phyloP scores from a whole-genome alignment of 2,797 vertebrate species.

The Poeciliopsis paucimaculata region DNA sequence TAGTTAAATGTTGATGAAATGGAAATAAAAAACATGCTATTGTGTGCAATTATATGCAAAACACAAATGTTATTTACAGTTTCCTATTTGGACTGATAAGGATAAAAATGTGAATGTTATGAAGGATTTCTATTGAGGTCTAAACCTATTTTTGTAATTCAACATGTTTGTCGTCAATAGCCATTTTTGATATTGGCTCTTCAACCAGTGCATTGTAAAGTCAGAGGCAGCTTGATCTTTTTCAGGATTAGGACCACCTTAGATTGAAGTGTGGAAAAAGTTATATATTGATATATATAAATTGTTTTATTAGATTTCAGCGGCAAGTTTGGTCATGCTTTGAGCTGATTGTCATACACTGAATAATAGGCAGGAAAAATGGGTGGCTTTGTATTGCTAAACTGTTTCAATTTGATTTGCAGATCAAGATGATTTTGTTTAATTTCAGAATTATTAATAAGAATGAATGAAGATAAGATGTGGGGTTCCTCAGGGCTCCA shows the following conservation, averaged over 20 bases:
- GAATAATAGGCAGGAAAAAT: background rate
- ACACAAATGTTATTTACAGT: background rate
- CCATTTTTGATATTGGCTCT: background rate
- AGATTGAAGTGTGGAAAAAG: background rate
- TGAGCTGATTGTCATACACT: background rate
- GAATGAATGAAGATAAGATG: background rate
- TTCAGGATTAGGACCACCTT: background rate
- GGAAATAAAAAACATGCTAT: slow-evolving; percentile 63
- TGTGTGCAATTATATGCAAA: background rate
- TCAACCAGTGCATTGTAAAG: background rate
- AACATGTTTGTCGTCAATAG: background rate
- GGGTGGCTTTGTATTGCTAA: background rate
- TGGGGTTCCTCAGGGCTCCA: background rate
- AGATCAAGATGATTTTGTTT: background rate
- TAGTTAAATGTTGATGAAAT: slow-evolving; percentile 74
- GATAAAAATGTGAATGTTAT: background rate
- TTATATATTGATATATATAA: no score
- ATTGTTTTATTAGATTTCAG: background rate
- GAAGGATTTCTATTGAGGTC: background rate
- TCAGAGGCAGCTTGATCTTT: background rate
- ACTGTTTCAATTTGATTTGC: background rate
- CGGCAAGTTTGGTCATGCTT: background rate
- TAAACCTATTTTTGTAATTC: background rate
- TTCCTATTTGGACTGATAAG: background rate
- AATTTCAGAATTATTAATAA: background rate